These are phyloP conservation scores for Heteromormyrus szaboi DNA, from an alignment of 2,797 vertebrate genomes.

Conservation along the genomic window DNA sequence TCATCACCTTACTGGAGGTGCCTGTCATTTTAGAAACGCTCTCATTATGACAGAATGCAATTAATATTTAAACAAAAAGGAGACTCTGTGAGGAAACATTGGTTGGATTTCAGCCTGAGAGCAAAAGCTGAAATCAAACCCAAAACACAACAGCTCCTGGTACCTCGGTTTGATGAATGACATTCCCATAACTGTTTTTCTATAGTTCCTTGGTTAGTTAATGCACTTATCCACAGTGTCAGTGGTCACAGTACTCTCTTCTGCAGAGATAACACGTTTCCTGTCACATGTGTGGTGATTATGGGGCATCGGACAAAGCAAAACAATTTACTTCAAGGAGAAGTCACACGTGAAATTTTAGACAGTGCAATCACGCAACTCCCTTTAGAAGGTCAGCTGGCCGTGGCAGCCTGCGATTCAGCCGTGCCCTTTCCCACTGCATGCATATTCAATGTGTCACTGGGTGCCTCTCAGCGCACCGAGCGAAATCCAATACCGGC, in stretches of 20 bases:
- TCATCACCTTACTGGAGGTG: background rate
- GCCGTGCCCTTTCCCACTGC: background rate
- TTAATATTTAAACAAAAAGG: background rate
- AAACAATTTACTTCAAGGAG: background rate
- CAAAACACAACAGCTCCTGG: background rate
- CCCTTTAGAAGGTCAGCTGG: background rate
- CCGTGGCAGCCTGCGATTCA: background rate
- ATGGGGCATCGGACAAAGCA: background rate
- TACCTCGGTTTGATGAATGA: background rate
- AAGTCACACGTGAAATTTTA: slow-evolving; percentile 10
- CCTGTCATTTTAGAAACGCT: background rate
- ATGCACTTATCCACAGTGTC: background rate
- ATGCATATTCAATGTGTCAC: background rate
- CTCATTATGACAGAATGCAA: background rate
- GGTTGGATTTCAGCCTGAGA: background rate
- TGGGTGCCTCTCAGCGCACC: background rate
- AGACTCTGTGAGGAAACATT: background rate
- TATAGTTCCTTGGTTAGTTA: background rate
- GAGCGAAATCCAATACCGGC: slow-evolving; percentile 6
- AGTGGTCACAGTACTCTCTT: background rate
- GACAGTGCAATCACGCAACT: background rate
- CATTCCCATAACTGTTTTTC: background rate
- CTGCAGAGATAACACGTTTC: background rate
- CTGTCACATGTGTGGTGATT: background rate
- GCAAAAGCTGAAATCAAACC: background rate